Percentiles rank a stretch among this genome's conserved stretches.
These are phyloP conservation scores for Thereva unica DNA, from an alignment of 2,888 invertebrate species.

Conservation along the genomic window DNA sequence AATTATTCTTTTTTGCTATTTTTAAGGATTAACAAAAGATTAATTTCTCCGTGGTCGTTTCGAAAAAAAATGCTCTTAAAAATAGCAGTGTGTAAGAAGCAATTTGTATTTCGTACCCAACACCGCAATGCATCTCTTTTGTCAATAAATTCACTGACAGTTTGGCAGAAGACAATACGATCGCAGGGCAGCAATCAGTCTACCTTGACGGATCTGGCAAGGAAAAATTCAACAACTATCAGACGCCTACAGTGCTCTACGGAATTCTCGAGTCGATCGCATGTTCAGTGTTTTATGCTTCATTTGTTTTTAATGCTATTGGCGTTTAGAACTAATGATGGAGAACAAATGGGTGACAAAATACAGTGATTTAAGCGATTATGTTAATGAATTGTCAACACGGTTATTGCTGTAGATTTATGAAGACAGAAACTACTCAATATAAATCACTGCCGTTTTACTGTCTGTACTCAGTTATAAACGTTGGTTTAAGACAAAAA, in stretches of 20 bases:
- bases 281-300: conserved; percentile 9
- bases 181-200: conserved; percentile 22
- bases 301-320: conserved; percentile 14
- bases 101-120: no score
- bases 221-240: background rate
- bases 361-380: conserved; percentile 27
- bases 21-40: background rate
- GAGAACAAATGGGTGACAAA: conserved; percentile 33
- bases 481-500: no score
- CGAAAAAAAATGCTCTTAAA: no score
- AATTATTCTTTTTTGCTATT: conserved; percentile 13
- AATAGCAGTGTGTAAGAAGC: no score
- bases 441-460: background rate
- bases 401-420: conserved; percentile 22
- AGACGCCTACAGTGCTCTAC: conserved; percentile 13
- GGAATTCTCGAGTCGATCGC: conserved; percentile 4
- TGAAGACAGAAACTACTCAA: background rate
- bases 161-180: conserved; percentile 11
- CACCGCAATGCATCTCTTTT: no score
- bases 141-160: background rate
- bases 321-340: conserved; percentile 6
- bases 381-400: conserved; percentile 31
- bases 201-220: background rate
- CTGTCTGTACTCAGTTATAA: no score
- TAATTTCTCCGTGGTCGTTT: no score